Percentiles rank a stretch among this genome's conserved stretches.
These are phyloP conservation scores for Vipera ursinii DNA, from an alignment of 2,797 vertebrate species.

Conservation along the genomic window DNA sequence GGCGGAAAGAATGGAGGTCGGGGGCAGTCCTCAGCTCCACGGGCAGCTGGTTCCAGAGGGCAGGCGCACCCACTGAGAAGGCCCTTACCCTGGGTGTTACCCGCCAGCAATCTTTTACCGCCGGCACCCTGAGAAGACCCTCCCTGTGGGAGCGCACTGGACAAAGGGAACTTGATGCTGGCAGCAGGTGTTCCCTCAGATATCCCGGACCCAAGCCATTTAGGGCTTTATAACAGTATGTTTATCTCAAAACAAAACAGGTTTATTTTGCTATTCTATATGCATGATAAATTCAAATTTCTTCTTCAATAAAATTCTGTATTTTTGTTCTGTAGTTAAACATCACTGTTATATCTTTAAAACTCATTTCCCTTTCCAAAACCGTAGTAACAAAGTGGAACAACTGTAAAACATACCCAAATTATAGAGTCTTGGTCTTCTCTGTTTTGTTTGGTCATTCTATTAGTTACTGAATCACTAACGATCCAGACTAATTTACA, in stretches of 20 bases:
- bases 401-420: neutral
- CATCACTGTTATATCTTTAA: neutral
- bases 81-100: too few relatives aligned
- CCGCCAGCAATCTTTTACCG: too few relatives aligned
- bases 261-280: neutral
- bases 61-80: too few relatives aligned
- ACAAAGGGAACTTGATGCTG: too few relatives aligned
- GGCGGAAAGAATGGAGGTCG: too few relatives aligned
- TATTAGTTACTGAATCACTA: neutral
- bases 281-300: neutral
- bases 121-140: too few relatives aligned
- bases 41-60: too few relatives aligned
- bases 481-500: neutral
- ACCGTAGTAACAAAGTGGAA: neutral
- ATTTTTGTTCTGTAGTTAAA: neutral
- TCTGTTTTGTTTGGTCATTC: neutral
- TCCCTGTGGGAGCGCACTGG: too few relatives aligned
- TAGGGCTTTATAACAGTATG: neutral
- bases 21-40: too few relatives aligned
- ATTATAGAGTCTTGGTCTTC: neutral
- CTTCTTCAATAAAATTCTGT: neutral
- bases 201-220: too few relatives aligned
- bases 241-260: neutral
- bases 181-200: too few relatives aligned
- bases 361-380: neutral